Evolutionary conservation across 2,113 vertebrate species (phyloP).

Genomic region (Eptesicus fuscus): DNA sequence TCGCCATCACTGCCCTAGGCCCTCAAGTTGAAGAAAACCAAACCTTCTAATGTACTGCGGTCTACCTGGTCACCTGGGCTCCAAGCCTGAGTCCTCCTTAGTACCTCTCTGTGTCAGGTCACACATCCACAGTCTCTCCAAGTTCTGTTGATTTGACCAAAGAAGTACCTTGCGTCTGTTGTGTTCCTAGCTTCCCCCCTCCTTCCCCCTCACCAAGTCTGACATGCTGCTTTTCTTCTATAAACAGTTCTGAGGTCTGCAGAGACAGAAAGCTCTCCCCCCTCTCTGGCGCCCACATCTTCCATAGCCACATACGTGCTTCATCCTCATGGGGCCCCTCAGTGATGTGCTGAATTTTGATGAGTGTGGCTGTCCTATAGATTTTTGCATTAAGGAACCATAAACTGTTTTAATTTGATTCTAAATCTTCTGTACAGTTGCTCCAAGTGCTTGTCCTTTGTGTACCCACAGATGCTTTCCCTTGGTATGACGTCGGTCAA

Average conservation of each 20-base stretch:
- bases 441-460: background rate
- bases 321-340: background rate
- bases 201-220: background rate
- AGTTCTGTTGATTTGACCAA: background rate
- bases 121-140: background rate
- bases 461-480: background rate
- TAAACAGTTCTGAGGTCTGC: background rate
- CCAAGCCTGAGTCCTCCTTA: background rate
- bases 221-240: background rate
- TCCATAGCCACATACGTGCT: too few relatives aligned
- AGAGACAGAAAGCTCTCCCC: background rate
- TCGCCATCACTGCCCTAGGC: too few relatives aligned
- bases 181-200: background rate
- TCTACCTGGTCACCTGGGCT: background rate
- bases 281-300: fast-evolving
- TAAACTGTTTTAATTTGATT: background rate
- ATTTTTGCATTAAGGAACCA: background rate
- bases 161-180: background rate
- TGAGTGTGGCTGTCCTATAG: background rate
- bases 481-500: background rate
- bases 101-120: background rate
- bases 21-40: background rate
- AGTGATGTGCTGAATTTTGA: background rate
- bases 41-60: background rate
- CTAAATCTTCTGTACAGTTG: background rate